Conservation (phyloP, 2,797 vertebrate genomes). For the Anisognathus igniventris region DNA sequence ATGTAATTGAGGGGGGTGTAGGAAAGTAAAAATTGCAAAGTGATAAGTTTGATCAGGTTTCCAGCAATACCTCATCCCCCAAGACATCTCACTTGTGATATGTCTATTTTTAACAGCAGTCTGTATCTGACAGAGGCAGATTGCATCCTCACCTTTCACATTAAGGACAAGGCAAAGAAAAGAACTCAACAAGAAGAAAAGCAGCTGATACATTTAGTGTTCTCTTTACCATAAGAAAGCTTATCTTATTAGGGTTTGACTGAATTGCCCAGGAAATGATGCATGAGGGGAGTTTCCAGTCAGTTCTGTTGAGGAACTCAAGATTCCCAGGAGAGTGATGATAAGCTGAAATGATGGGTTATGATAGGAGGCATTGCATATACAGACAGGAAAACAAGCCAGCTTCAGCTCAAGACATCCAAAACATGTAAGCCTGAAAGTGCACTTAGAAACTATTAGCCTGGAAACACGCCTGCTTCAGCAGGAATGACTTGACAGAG, state of each 20-base stretch:
- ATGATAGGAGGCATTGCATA: not conserved
- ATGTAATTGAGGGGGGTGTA: fast-evolving
- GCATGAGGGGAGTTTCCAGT: not conserved
- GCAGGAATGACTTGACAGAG: not conserved
- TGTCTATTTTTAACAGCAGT: not conserved
- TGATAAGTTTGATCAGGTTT: not conserved
- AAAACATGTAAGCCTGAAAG: not conserved
- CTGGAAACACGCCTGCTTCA: not conserved
- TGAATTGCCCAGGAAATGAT: slow-evolving; percentile 2
- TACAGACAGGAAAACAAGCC: not conserved
- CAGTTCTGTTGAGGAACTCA: not conserved
- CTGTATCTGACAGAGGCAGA: not conserved
- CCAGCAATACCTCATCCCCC: not conserved
- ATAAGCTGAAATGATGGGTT: not conserved
- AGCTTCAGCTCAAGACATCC: not conserved
- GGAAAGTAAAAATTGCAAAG: not conserved
- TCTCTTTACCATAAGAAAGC: not conserved
- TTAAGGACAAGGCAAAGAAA: not conserved
- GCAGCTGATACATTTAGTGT: not conserved
- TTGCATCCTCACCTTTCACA: not conserved
- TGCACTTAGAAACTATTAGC: not conserved
- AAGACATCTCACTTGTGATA: not conserved
- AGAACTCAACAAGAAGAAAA: not conserved
- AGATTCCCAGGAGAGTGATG: not conserved
- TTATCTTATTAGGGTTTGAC: not conserved